Percentiles rank a stretch among this genome's conserved stretches.
Conservation (phyloP, 2,888 invertebrate species). For the Cephus spinipes region DNA sequence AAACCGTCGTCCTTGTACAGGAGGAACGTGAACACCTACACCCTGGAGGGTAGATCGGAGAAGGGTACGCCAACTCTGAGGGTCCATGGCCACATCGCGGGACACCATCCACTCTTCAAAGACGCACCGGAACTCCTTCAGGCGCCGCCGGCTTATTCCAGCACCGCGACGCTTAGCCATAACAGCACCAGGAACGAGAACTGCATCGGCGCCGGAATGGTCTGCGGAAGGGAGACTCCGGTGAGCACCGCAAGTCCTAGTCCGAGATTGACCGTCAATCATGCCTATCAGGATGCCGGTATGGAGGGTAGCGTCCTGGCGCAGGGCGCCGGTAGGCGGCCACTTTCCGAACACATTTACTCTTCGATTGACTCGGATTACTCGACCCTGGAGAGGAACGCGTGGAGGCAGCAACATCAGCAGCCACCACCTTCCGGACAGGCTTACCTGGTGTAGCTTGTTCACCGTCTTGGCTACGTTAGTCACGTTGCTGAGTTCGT, state of each 20-base stretch:
- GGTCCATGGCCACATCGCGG: conserved; percentile 53
- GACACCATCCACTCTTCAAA: conserved; percentile 58
- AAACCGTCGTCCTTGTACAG: conserved; percentile 76
- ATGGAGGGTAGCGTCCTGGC: conserved; percentile 37
- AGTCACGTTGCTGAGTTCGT: neutral
- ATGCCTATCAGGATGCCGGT: conserved; percentile 59
- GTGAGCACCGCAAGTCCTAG: conserved; percentile 77
- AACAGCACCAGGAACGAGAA: conserved; percentile 29
- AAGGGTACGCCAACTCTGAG: conserved; percentile 66
- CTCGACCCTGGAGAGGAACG: conserved; percentile 81
- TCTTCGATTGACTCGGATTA: conserved; percentile 92
- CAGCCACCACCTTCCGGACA: conserved; percentile 65
- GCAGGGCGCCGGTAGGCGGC: conserved; percentile 67
- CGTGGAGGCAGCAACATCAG: conserved; percentile 69
- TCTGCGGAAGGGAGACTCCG: conserved; percentile 68
- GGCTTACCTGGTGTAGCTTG: conserved; percentile 67
- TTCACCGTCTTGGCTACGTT: neutral
- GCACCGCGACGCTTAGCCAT: conserved; percentile 52
- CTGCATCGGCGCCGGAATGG: conserved; percentile 32
- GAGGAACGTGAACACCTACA: conserved; percentile 87
- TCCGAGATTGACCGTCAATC: conserved; percentile 68
- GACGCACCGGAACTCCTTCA: conserved; percentile 66
- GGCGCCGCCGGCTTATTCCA: conserved; percentile 69
- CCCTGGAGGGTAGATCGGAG: conserved; percentile 70
- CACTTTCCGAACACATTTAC: conserved; percentile 89